A percentile compares a stretch with the other conserved stretches of the same genome.
phyloP scores from a whole-genome alignment of 1,140 invertebrate species.

The Drosophila truncata region DNA sequence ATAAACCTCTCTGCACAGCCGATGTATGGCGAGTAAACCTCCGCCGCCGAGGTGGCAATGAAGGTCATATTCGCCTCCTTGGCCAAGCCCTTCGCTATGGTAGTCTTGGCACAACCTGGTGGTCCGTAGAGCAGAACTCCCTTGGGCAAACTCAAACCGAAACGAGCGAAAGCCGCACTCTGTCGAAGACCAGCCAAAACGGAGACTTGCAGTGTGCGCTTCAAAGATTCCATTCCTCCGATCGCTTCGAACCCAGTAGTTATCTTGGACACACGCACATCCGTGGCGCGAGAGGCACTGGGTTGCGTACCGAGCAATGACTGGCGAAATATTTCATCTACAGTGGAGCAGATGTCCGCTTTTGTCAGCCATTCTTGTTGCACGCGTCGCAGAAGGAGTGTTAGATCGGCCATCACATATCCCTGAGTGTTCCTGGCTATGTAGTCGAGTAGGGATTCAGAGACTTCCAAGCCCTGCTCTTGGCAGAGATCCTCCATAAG shows the following conservation, averaged over 20 bases:
- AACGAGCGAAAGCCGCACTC: constrained; percentile 87
- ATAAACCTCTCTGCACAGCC: constrained; percentile 89
- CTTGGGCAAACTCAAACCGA: constrained; percentile 87
- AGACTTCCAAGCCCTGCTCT: constrained; percentile 1
- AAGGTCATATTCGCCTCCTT: constrained; percentile 88
- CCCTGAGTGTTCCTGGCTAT: constrained; percentile 75
- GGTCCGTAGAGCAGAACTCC: constrained; percentile 91
- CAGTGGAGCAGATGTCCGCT: neutral
- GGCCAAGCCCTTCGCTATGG: constrained; percentile 89
- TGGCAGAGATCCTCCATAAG: constrained; percentile 44
- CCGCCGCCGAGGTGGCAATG: constrained; percentile 88
- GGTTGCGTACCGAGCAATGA: constrained; percentile 61
- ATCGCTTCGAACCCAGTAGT: constrained; percentile 87
- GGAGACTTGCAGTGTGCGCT: constrained; percentile 87
- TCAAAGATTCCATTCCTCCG: constrained; percentile 89
- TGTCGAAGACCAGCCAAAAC: constrained; percentile 89
- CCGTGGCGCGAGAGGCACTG: constrained; percentile 86
- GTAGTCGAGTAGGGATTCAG: constrained; percentile 35
- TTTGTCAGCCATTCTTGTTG: constrained; percentile 36
- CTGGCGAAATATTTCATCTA: constrained; percentile 43
- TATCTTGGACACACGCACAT: constrained; percentile 86
- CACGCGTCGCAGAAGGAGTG: constrained; percentile 57
- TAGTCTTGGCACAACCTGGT: constrained; percentile 92
- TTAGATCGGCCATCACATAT: constrained; percentile 68
- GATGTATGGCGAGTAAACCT: constrained; percentile 89